Evolutionary conservation across 37 sponge, comb jelly and placozoan genomes (phyloP), one percentile per base, ranked within the genome.

Genomic region (Beroe ovata): DNA sequence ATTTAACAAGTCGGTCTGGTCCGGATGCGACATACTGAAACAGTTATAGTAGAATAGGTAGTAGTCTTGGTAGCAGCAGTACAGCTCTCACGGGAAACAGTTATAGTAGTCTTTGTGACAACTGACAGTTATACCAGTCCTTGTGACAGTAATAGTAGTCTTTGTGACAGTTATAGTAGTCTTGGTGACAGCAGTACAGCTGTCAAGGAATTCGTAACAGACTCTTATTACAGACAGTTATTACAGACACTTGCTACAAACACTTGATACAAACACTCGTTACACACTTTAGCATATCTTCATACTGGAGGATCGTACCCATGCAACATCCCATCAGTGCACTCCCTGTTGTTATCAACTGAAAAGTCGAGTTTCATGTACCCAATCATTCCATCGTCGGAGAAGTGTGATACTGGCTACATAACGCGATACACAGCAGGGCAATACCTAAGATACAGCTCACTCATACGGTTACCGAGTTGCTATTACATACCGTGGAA

Each of bases 311-410:
- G 6, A 77, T 42, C 6, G 84, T 77, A 1, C 84, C 84, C 84
- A 77, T 77, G 21, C 84, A 77, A 20, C 84, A 77, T 4, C 84
- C 84, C 84, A 77, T 77, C 2, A 77, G 54, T 21, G 84, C 42
- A 16, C 20, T 77, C 4, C 47, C 84, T n/a, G n/a, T 39, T 6
- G 3, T 77, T 26, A 77, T 42, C 8, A 77, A 36, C 84, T 77
- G 84, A 39, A 42, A 77, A n/a, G n/a, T n/a, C n/a, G 59, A 58
- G 11, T 58, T 58, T 58, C 11, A 11, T 58, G 59, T 11, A 19
- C 16, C 16, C 59, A 11, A 58, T 19, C 59, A 11, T 58, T 58
- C 16, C 59, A 58, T 19, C 16, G 11, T 58, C 16, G 16, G 59
- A 58, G 16, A 58, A 16, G 59, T 58, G 59, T 58, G 16, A 58